Evolutionary conservation across 2,797 vertebrate species (phyloP), one percentile per base, ranked within the genome.

Genomic region (Setipinna tenuifilis): DNA sequence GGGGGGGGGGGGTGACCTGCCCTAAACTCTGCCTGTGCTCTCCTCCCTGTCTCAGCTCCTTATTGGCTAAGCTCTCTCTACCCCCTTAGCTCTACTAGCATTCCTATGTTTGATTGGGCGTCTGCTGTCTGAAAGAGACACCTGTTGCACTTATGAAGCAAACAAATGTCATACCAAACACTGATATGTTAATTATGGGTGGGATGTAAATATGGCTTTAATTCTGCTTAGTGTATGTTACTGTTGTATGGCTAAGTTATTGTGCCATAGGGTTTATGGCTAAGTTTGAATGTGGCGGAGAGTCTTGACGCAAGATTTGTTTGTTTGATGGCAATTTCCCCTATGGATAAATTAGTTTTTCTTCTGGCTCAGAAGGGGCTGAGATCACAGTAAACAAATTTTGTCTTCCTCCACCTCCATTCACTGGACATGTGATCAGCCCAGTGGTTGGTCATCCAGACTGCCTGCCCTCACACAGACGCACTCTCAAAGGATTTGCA

Each of bases 381-480:
- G 83, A 21, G 62, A 50, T 61, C 82, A 82, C 86, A 84, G 61
- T 46, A 87, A 85, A 58, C 14, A 14, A 21, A 68, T 31, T 84
- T 46, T 6, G 83, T 35, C 83, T 88, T 59, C 87, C 85, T 81
- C 31, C 81, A 81, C 21, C 83, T 78, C 46, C 65, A 65, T 84
- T 88, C 88, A 88, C 61, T 87, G 83, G 83, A 87, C 89, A 88
- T 90, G 89, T 90, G 89, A 90, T 83, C 83, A 85, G 83, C 84
- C 82, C 84, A 68, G 82, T 83, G 80, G 54, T 85, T 71, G 71
- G 86, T 57, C 57, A 75, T 82, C 82, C 71, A 57, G 75, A n/a
- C 86, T 61, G 58, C 50, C 78, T 75, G 82, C 21, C 44, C 71
- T 78, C 71, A 78, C 71, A 44, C 82, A 62, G 62, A 57, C 83